Conservation (phyloP, 2,113 vertebrate genomes). For the Hippocampus comes region DNA sequence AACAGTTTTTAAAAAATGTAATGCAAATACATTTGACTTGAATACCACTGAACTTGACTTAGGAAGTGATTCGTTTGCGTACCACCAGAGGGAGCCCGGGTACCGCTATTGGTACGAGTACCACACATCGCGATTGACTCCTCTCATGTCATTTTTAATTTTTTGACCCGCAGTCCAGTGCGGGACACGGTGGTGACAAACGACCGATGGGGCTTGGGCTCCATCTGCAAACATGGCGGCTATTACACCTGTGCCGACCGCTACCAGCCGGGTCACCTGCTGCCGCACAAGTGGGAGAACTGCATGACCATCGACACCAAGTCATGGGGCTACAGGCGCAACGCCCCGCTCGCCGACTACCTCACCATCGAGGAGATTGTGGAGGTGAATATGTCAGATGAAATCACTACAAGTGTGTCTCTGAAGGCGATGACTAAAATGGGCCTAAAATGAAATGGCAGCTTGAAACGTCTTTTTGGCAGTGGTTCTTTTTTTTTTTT, state of each 20-base stretch:
- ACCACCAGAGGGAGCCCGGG: no score
- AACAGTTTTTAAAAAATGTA: not conserved
- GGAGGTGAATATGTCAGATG: constrained; percentile 63
- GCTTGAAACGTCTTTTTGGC: not conserved
- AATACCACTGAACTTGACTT: no score
- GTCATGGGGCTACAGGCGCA: constrained; percentile 89
- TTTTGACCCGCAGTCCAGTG: constrained; percentile 78
- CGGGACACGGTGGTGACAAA: constrained; percentile 89
- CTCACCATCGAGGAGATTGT: constrained; percentile 79
- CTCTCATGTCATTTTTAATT: not conserved
- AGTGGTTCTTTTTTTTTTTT: not conserved
- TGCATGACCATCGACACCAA: constrained; percentile 88
- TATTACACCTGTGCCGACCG: constrained; percentile 90
- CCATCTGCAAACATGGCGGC: constrained; percentile 85
- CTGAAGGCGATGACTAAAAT: not conserved
- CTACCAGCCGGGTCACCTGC: constrained; percentile 85
- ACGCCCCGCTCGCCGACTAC: constrained; percentile 79
- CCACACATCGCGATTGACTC: no score
- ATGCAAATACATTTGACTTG: no score
- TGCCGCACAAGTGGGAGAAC: constrained; percentile 94
- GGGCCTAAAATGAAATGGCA: not conserved
- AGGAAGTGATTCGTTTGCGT: no score
- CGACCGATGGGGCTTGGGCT: constrained; percentile 86
- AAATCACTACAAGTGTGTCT: not conserved
- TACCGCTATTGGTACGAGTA: no score